Conservation (phyloP, 2,888 invertebrate genomes). For the Acrobasis repandana region DNA sequence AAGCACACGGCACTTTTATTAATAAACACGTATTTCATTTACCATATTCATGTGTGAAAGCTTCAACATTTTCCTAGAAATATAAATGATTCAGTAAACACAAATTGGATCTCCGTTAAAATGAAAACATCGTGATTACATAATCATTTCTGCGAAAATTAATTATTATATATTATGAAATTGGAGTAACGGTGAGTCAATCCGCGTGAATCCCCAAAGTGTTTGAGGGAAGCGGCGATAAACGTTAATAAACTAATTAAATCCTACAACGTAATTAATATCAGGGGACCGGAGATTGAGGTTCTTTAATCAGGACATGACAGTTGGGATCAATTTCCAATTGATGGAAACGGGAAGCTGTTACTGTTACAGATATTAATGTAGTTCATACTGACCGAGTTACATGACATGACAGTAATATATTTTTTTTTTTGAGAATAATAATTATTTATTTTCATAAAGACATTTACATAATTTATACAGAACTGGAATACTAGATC, state of each 20-base stretch:
- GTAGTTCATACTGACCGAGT: not conserved
- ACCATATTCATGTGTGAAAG: no score
- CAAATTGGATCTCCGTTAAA: no score
- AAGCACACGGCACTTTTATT: no score
- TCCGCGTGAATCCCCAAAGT: not conserved
- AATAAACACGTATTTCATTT: no score
- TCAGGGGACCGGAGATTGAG: not conserved
- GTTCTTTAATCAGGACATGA: not conserved
- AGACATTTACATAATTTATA: no score
- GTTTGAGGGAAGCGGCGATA: not conserved
- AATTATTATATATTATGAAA: not conserved
- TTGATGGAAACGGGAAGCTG: not conserved
- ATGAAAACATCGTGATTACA: no score
- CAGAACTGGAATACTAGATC: no score
- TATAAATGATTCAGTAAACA: no score
- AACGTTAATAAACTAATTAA: slow-evolving; percentile 8
- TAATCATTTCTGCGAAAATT: not conserved
- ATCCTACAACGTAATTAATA: slow-evolving; percentile 1
- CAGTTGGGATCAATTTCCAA: not conserved
- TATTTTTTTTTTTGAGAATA: no score
- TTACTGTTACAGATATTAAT: not conserved
- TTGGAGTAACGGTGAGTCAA: not conserved
- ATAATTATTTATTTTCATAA: no score
- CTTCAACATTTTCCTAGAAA: no score
- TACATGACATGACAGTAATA: no score